phyloP scores from a whole-genome alignment of 2,888 invertebrate genomes.

The Mycalesis mineus region DNA sequence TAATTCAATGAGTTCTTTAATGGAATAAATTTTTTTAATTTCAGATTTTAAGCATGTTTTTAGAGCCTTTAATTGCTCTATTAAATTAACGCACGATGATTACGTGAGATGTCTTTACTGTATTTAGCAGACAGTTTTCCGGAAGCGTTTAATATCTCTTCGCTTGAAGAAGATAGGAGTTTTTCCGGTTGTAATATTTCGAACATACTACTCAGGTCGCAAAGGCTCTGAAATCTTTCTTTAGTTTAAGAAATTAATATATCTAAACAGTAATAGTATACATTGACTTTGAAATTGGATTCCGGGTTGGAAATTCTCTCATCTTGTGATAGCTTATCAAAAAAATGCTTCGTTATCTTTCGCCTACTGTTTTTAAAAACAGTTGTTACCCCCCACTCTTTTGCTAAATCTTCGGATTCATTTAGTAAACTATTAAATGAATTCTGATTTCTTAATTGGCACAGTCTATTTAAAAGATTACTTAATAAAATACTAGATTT shows the following conservation, averaged over 20 bases:
- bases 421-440: constrained; percentile 10
- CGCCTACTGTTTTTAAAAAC: constrained; percentile 13
- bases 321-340: too few relatives aligned
- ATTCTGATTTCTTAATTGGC: constrained; percentile 30
- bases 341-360: constrained; percentile 15
- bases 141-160: neutral
- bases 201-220: neutral
- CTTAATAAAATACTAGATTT: constrained; percentile 31
- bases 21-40: too few relatives aligned
- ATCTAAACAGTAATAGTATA: too few relatives aligned
- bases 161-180: neutral
- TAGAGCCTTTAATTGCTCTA: neutral
- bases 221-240: neutral
- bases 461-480: constrained; percentile 32
- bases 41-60: neutral
- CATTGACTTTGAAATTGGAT: too few relatives aligned
- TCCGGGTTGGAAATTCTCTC: too few relatives aligned
- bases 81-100: too few relatives aligned
- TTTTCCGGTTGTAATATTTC: neutral
- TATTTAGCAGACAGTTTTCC: neutral
- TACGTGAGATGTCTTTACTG: neutral
- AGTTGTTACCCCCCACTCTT: constrained; percentile 12
- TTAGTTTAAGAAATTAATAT: too few relatives aligned
- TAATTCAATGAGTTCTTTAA: neutral
- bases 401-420: constrained; percentile 15